Conservation (phyloP, 1,140 invertebrate species). For the Aethina tumida region DNA sequence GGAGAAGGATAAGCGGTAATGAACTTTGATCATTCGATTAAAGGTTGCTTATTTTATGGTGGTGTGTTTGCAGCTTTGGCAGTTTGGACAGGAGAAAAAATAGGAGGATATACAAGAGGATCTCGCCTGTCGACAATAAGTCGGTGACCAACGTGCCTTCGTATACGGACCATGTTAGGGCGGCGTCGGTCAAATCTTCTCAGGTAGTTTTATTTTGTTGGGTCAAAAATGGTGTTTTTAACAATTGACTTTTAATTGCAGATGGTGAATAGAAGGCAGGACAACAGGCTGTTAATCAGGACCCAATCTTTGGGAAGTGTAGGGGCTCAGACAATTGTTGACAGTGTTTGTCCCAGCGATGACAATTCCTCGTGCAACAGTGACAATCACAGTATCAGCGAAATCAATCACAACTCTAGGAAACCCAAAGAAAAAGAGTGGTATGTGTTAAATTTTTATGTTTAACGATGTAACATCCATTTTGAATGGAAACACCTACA, state of each 20-base stretch:
- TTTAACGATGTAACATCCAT: no score
- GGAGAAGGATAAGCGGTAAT: constrained; percentile 33
- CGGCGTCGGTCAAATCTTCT: constrained; percentile 21
- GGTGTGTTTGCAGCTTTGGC: constrained; percentile 40
- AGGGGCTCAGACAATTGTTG: constrained; percentile 38
- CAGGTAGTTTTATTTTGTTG: constrained; percentile 24
- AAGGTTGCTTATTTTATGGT: constrained; percentile 4
- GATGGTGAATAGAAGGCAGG: constrained; percentile 39
- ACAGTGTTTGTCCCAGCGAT: constrained; percentile 31
- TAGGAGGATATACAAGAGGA: constrained; percentile 32
- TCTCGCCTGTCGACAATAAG: constrained; percentile 29
- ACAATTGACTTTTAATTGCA: constrained; percentile 23
- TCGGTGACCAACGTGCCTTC: constrained; percentile 23
- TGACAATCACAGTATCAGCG: constrained; percentile 30
- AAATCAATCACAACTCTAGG: constrained; percentile 18
- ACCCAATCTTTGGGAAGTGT: constrained; percentile 54
- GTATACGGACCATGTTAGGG: constrained; percentile 21
- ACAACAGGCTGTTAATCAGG: constrained; percentile 41
- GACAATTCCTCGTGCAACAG: constrained; percentile 32
- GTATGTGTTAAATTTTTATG: constrained; percentile 18
- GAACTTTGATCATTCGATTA: no score
- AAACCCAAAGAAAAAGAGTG: constrained; percentile 39
- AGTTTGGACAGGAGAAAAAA: constrained; percentile 52
- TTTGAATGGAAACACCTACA: no score
- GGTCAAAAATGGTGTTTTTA: neutral